Evolutionary conservation across 1,140 invertebrate genomes (phyloP).

Genomic region (Atta colombica): DNA sequence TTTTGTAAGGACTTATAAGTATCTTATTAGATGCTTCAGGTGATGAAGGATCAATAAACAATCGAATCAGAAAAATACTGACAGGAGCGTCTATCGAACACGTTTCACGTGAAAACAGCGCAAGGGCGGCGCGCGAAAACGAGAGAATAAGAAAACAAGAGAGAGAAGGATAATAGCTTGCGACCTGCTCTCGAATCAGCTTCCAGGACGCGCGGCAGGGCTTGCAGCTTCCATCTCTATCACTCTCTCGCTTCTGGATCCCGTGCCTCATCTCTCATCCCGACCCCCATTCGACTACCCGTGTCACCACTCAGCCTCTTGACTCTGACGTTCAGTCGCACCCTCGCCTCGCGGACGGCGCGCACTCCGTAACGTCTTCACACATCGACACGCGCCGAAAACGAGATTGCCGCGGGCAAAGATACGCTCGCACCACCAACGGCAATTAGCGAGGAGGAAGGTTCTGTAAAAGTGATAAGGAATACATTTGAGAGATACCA

Average conservation of each 20-base stretch:
- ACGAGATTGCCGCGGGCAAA: conserved; percentile 25
- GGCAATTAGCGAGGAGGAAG: conserved; percentile 4
- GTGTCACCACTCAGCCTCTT: conserved; percentile 5
- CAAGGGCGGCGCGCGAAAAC: conserved; percentile 12
- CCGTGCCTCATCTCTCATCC: conserved; percentile 21
- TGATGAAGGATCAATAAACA: too few species aligned
- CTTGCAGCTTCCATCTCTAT: conserved; percentile 57
- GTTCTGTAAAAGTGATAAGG: conserved; percentile 28
- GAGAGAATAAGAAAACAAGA: neutral
- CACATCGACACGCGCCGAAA: conserved; percentile 48
- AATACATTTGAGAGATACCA: neutral
- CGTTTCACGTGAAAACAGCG: conserved; percentile 4
- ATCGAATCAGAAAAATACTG: neutral
- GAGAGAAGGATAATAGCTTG: conserved; percentile 35
- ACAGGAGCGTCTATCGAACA: neutral
- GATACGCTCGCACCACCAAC: conserved; percentile 18
- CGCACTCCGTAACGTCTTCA: conserved; percentile 40
- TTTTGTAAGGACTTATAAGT: too few species aligned
- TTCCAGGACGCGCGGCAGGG: conserved; percentile 41
- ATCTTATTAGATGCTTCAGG: too few species aligned
- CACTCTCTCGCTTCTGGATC: conserved; percentile 18
- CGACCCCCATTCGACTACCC: conserved; percentile 22
- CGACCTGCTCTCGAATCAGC: conserved; percentile 55
- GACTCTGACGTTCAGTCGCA: conserved; percentile 61
- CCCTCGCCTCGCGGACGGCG: conserved; percentile 61